A percentile compares a stretch with the other conserved stretches of the same genome.
Evolutionary conservation across 2,888 invertebrate species (phyloP).

Genomic region (Salticus scenicus): DNA sequence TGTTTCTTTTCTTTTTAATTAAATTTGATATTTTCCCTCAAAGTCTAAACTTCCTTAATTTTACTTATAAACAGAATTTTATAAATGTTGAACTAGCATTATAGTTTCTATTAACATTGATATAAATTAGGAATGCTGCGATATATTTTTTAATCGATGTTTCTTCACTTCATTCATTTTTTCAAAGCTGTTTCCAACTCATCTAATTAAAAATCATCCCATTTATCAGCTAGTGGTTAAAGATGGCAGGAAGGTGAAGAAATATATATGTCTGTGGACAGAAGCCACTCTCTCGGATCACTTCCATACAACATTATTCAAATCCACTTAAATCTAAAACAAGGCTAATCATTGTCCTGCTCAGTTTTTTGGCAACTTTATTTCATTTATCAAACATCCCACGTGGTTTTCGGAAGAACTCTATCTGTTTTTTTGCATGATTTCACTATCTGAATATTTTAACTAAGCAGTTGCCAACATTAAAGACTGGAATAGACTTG

Average conservation of each 20-base stretch:
- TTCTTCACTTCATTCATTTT: no score
- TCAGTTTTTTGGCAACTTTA: constrained; percentile 51
- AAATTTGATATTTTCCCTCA: no score
- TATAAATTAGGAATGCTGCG: no score
- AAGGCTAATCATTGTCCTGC: constrained; percentile 57
- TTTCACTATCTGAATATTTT: constrained; percentile 63
- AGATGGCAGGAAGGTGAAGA: constrained; percentile 25
- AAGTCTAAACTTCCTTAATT: no score
- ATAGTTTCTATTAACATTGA: no score
- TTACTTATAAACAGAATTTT: no score
- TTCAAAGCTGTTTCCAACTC: background rate
- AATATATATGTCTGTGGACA: constrained; percentile 56
- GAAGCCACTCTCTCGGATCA: constrained; percentile 53
- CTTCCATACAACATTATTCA: constrained; percentile 64
- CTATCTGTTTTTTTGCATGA: constrained; percentile 23
- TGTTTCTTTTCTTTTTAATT: no score
- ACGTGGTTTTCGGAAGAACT: constrained; percentile 53
- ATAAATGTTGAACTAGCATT: no score
- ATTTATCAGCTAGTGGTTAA: constrained; percentile 59
- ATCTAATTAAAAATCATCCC: constrained; percentile 9
- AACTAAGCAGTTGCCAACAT: constrained; percentile 53
- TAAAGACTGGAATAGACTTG: constrained; percentile 55
- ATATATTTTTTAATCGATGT: no score
- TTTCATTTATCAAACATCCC: constrained; percentile 56
- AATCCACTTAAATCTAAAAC: constrained; percentile 63